These are phyloP conservation scores for Limosa lapponica DNA, from an alignment of 2,797 vertebrate species.

Conservation along the genomic window DNA sequence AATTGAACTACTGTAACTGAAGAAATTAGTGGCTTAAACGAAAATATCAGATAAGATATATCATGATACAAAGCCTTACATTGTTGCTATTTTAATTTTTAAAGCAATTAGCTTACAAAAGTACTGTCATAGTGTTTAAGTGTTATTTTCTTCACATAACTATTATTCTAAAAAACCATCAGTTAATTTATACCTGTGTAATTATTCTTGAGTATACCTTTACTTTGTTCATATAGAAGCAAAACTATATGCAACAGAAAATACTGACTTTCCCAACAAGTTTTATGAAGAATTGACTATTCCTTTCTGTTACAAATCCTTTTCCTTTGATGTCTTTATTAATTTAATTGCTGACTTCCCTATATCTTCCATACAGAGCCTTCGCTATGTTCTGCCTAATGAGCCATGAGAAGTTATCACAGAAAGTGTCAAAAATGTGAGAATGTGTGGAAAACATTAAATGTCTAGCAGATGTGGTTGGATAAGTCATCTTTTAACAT, in stretches of 20 bases:
- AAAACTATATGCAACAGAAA: background rate
- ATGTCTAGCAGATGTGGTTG: background rate
- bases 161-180: background rate
- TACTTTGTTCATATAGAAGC: background rate
- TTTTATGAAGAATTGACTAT: background rate
- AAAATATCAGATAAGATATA: background rate
- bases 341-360: background rate
- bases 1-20: background rate
- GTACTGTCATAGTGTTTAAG: background rate
- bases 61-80: background rate
- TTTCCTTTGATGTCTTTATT: background rate
- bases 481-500: background rate
- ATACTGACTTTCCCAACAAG: background rate
- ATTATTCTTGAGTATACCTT: background rate
- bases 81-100: background rate
- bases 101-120: background rate
- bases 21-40: background rate
- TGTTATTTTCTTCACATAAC: background rate
- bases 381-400: background rate
- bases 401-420: background rate
- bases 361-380: background rate
- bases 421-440: background rate
- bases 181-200: background rate
- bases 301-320: background rate
- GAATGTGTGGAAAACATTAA: background rate